Evolutionary conservation across 2,797 vertebrate genomes (phyloP).

Genomic region (Spheniscus humboldti): DNA sequence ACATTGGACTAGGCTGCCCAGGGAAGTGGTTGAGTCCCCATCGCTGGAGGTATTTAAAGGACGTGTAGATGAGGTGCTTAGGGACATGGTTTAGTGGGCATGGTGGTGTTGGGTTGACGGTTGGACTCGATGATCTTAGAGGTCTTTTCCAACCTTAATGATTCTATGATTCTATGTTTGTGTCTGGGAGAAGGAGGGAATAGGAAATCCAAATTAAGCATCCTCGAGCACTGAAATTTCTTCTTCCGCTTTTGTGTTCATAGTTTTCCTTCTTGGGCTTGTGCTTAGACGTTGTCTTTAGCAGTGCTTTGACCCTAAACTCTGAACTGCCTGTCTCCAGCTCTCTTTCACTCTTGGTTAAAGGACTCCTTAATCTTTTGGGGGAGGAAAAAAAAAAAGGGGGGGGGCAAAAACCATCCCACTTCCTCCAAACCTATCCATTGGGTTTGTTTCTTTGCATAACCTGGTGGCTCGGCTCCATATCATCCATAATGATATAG

Average conservation of each 20-base stretch:
- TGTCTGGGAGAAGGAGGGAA: neutral
- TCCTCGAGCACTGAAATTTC: neutral
- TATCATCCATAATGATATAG: neutral
- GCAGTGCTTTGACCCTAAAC: neutral
- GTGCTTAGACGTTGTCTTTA: neutral
- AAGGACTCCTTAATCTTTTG: neutral
- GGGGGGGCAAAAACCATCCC: accelerated
- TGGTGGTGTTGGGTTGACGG: too few relatives aligned
- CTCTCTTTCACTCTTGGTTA: neutral
- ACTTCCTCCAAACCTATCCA: neutral
- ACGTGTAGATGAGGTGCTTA: too few relatives aligned
- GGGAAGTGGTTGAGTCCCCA: too few relatives aligned
- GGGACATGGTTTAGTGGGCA: too few relatives aligned
- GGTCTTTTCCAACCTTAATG: too few relatives aligned
- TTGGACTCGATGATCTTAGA: too few relatives aligned
- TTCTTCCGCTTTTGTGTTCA: neutral
- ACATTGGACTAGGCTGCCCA: too few relatives aligned
- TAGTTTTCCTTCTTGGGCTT: neutral
- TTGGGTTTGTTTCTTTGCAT: neutral
- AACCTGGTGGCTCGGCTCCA: neutral
- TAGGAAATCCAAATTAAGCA: neutral
- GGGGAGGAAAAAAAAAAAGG: accelerated
- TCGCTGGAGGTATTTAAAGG: too few relatives aligned
- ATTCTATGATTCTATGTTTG: neutral
- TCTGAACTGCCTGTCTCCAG: neutral